Evolutionary conservation across 2,113 vertebrate species (phyloP).

Genomic region (Poicephalus meyeri): DNA sequence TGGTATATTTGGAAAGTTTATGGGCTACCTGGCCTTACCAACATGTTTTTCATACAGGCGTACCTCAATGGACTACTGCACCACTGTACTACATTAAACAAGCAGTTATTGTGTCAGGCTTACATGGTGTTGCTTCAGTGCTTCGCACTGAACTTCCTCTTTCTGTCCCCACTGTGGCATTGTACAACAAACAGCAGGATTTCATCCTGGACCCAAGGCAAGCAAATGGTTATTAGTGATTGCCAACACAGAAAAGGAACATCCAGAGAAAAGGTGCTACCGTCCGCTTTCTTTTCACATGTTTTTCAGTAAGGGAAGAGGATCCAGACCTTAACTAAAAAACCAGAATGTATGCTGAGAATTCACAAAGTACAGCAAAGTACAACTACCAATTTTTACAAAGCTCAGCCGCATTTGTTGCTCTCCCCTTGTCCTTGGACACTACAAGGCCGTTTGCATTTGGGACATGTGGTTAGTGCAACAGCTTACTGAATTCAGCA

Average conservation of each 20-base stretch:
- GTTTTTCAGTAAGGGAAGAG: neutral
- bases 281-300: neutral
- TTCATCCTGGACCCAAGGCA: neutral
- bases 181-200: neutral
- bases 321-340: neutral
- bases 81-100: neutral
- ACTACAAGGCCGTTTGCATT: fast-evolving
- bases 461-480: fast-evolving
- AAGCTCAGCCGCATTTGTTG: neutral
- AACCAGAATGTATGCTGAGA: neutral
- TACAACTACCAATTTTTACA: neutral
- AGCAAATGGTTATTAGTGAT: neutral
- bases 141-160: neutral
- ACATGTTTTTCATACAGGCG: neutral
- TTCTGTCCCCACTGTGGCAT: neutral
- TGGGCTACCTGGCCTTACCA: neutral
- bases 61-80: neutral
- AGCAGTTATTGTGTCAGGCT: neutral
- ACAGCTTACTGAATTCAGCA: neutral
- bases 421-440: neutral
- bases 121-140: neutral
- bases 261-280: neutral
- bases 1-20: neutral
- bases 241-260: neutral
- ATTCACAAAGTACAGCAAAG: neutral